Evolutionary conservation across 2,797 vertebrate genomes (phyloP), one percentile per base, ranked within the genome.

Genomic region (Phoeniculus purpureus): DNA sequence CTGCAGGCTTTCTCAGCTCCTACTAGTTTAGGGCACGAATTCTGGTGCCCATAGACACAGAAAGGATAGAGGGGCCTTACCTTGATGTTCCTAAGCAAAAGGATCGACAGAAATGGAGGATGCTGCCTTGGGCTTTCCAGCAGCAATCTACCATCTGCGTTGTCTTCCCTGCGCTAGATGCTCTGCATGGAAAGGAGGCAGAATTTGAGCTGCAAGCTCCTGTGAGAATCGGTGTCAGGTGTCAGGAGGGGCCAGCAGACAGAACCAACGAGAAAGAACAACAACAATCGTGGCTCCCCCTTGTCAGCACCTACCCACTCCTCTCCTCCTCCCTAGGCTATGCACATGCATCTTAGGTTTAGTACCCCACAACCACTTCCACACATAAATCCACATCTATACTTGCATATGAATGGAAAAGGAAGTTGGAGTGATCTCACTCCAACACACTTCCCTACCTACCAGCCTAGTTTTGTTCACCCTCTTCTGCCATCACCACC

Each of bases 51-150:
- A 15, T 12, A 32, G 34, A 84, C 27, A 15, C 15, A 23, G 43
- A 73, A 34, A 68, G n/a, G 37, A 18, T 68, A 4, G 5, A 4
- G 23, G 13, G 6, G 67, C 51, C 96, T 96, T 96, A 97, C 96
- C 96, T 96, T 12, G 10, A 14, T 45, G 32, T 22, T 90, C 25
- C 21, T 15, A 34, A 64, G 59, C 29, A 68, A 68, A 65, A 67
- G 31, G 52, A 51, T 77, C n/a, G 55, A 51, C 34, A 61, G 77
- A 65, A 48, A 55, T 52, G 23, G 22, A 54, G 32, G 56, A 47
- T 84, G 61, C 60, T 89, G 43, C 50, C 70, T 47, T 22, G 40
- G n/a, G 43, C 71, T 84, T 1, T 0, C 65, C 59, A 34, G 45
- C 48, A 62, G 81, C 43, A 81, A 1, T 0, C 68, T 61, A 34